Conservation (phyloP, 2,113 vertebrate species). For the Grantiella picta region DNA sequence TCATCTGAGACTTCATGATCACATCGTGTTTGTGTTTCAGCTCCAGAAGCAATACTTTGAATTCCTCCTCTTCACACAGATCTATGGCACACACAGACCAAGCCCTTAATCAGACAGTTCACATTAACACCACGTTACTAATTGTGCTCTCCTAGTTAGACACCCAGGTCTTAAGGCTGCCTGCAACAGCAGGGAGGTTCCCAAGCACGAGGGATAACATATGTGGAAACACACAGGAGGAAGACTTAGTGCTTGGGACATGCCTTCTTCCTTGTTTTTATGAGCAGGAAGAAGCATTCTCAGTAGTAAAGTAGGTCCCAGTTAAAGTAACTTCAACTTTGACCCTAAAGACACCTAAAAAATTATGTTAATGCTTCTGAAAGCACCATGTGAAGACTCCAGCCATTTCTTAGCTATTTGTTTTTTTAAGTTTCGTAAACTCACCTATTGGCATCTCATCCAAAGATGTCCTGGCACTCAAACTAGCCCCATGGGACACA, state of each 20-base stretch:
- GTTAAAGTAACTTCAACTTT: not conserved
- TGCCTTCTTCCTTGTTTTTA: not conserved
- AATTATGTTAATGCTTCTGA: not conserved
- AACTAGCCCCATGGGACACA: conserved; percentile 92
- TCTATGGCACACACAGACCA: conserved; percentile 70
- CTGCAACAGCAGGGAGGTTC: not conserved
- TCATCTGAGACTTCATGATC: conserved; percentile 97
- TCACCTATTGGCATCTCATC: conserved; percentile 97
- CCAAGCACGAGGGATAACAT: not conserved
- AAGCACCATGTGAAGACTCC: not conserved
- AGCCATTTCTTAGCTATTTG: not conserved
- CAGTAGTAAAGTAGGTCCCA: not conserved
- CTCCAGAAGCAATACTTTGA: conserved; percentile 89
- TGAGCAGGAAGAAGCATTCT: not conserved
- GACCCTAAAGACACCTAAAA: not conserved
- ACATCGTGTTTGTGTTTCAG: conserved; percentile 96
- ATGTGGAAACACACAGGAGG: not conserved
- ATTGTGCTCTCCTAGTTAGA: not conserved
- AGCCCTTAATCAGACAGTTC: not conserved
- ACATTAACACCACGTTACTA: not conserved
- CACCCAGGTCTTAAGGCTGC: not conserved
- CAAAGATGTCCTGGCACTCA: conserved; percentile 91
- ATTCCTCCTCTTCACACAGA: conserved; percentile 95
- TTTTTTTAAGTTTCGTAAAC: conserved; percentile 1
- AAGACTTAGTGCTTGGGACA: not conserved